Percentiles rank a stretch among this genome's conserved stretches.
Conservation (phyloP, 2,888 invertebrate genomes). For the Nysson spinosus region DNA sequence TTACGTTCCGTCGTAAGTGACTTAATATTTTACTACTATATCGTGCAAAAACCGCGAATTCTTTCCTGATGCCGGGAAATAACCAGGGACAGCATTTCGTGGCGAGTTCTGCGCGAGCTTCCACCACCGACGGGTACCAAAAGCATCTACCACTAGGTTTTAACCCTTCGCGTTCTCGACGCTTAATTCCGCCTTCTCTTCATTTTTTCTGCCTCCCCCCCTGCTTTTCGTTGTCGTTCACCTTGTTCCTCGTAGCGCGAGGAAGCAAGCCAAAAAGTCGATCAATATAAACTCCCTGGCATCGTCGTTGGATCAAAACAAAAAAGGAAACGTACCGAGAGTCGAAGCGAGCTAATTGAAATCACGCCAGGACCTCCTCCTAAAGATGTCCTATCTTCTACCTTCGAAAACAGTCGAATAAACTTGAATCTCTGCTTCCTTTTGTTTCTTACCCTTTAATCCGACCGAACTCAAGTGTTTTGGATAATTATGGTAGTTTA, state of each 20-base stretch:
- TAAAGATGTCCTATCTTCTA: not conserved
- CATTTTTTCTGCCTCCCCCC: not conserved
- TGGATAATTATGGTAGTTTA: no score
- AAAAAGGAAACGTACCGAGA: constrained; percentile 12
- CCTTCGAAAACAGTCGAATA: constrained; percentile 10
- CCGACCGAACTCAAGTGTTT: no score
- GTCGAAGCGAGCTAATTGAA: constrained; percentile 53
- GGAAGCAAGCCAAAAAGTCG: constrained; percentile 13
- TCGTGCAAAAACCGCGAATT: constrained; percentile 6
- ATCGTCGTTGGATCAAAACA: constrained; percentile 5
- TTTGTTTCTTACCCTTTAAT: no score
- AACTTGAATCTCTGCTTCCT: not conserved
- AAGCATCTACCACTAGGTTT: constrained; percentile 4
- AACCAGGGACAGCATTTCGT: constrained; percentile 10
- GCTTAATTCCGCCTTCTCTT: constrained; percentile 17
- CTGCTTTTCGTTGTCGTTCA: constrained; percentile 9
- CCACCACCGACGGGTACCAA: constrained; percentile 5
- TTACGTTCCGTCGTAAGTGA: not conserved
- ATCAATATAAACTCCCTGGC: constrained; percentile 28
- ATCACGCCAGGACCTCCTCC: constrained; percentile 35
- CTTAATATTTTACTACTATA: not conserved
- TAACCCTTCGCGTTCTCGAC: constrained; percentile 11
- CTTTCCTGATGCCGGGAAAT: constrained; percentile 20
- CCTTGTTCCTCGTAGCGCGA: not conserved
- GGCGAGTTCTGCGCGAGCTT: constrained; percentile 24